Evolutionary conservation across 2,113 vertebrate species (phyloP).

Genomic region (Tinamus guttatus): DNA sequence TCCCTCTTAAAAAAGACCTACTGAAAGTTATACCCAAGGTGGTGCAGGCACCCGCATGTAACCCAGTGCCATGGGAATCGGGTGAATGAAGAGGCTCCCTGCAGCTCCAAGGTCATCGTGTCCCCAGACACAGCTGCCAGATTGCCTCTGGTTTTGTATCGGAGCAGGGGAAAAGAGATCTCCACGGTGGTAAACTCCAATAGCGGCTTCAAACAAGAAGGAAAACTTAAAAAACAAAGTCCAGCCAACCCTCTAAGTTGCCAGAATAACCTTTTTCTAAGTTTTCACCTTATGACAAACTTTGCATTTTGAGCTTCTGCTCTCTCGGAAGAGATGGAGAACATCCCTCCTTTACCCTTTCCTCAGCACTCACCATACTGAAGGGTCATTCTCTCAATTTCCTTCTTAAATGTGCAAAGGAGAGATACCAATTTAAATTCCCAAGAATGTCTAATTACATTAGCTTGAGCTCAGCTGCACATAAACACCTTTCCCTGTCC

Average conservation of each 20-base stretch:
- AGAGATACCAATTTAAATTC: neutral
- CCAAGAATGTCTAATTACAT: neutral
- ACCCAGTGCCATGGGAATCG: neutral
- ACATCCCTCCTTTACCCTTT: neutral
- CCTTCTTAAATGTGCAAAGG: neutral
- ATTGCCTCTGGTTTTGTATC: neutral
- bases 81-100: neutral
- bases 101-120: neutral
- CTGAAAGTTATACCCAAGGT: neutral
- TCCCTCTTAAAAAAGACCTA: neutral
- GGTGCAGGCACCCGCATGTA: neutral
- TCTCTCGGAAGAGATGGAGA: neutral
- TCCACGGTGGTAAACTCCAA: neutral
- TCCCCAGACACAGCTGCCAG: neutral
- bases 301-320: neutral
- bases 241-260: neutral
- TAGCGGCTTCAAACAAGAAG: neutral
- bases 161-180: neutral
- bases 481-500: neutral
- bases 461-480: neutral
- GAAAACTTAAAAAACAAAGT: neutral
- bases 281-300: neutral
- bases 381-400: neutral
- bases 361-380: neutral
- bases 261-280: neutral